A percentile compares a stretch with the other conserved stretches of the same genome.
phyloP scores from a whole-genome alignment of 1,140 invertebrate species.

The Aricia agestis region DNA sequence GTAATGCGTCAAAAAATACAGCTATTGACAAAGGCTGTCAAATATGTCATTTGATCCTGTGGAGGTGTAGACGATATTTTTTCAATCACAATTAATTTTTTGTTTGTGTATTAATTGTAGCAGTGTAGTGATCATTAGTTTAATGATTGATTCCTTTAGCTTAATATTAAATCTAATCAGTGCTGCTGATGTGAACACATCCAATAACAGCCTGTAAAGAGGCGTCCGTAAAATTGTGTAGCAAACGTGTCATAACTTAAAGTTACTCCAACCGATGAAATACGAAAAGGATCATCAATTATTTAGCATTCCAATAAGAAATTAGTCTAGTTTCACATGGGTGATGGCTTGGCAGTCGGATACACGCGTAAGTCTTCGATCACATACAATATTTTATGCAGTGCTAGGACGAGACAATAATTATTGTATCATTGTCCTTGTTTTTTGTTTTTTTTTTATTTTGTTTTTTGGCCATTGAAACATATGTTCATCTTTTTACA shows the following conservation, averaged over 20 bases:
- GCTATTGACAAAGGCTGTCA: constrained; percentile 42
- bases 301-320: constrained; percentile 57
- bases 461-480: constrained; percentile 15
- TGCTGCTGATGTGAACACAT: constrained; percentile 48
- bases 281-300: constrained; percentile 62
- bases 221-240: constrained; percentile 45
- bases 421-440: constrained; percentile 9
- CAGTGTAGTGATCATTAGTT: constrained; percentile 53
- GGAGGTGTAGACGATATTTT: constrained; percentile 50
- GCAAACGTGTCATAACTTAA: constrained; percentile 67
- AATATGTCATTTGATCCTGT: constrained; percentile 50
- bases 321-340: constrained; percentile 71
- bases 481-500: not conserved
- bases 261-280: constrained; percentile 58
- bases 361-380: constrained; percentile 62
- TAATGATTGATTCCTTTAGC: constrained; percentile 53
- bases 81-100: constrained; percentile 63
- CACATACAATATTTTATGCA: constrained; percentile 18
- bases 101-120: constrained; percentile 57
- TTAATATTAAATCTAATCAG: constrained; percentile 36
- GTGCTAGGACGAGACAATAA: not conserved
- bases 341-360: constrained; percentile 75
- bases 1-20: constrained; percentile 48
- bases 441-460: constrained; percentile 11
- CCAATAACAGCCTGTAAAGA: constrained; percentile 37